phyloP scores from a whole-genome alignment of 2,113 vertebrate species.

The Eclectus roratus region DNA sequence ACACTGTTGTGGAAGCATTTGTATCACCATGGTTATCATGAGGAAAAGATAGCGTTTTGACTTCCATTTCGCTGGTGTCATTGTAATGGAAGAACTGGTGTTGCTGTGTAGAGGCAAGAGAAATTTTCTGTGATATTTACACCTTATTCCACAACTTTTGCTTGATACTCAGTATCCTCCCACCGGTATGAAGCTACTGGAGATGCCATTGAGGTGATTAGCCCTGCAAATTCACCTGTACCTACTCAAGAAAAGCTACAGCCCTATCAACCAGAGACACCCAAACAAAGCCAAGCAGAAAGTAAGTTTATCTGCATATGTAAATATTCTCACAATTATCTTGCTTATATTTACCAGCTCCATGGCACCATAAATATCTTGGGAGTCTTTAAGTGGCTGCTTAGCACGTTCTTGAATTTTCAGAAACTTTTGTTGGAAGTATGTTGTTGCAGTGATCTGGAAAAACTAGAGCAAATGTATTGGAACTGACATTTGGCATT shows the following conservation, averaged over 20 bases:
- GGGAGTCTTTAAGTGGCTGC: not conserved
- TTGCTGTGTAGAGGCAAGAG: not conserved
- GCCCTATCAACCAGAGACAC: constrained; percentile 75
- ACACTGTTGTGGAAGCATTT: not conserved
- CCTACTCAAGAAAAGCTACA: constrained; percentile 85
- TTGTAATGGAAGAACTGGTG: not conserved
- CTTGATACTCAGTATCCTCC: constrained; percentile 82
- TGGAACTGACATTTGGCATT: not conserved
- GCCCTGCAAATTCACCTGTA: constrained; percentile 90
- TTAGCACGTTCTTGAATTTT: not conserved
- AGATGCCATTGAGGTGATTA: constrained; percentile 95
- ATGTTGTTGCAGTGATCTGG: not conserved
- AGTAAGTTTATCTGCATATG: constrained; percentile 68
- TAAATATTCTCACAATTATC: not conserved
- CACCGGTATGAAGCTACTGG: constrained; percentile 88
- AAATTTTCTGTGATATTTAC: not conserved
- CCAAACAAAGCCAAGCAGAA: constrained; percentile 78
- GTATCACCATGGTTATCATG: not conserved
- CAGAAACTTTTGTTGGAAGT: not conserved
- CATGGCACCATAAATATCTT: not conserved
- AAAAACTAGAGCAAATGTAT: not conserved
- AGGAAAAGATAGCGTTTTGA: not conserved
- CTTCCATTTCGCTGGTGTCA: not conserved
- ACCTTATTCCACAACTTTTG: constrained; percentile 25
- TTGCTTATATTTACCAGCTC: not conserved